phyloP scores from a whole-genome alignment of 2,888 invertebrate species.

The Drosophila falleni region DNA sequence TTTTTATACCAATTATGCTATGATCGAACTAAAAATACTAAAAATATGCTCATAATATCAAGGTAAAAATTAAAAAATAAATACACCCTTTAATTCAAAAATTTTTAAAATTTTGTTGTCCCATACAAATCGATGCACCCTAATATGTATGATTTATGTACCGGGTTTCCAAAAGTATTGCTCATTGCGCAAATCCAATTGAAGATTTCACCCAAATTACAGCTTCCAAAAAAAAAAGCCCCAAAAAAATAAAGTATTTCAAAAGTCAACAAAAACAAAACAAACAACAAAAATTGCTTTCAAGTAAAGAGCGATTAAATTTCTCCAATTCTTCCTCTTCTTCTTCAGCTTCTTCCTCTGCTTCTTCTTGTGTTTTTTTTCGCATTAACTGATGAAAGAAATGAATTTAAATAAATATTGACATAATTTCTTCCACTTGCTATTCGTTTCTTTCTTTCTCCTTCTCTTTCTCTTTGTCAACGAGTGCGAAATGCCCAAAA shows the following conservation, averaged over 20 bases:
- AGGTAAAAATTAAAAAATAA: too few relatives aligned
- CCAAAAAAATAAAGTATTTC: conserved; percentile 57
- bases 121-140: too few relatives aligned
- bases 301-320: conserved; percentile 70
- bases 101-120: too few relatives aligned
- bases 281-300: conserved; percentile 45
- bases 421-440: conserved; percentile 72
- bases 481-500: conserved; percentile 22
- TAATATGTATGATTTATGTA: background rate
- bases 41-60: too few relatives aligned
- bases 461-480: conserved; percentile 17
- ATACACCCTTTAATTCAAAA: too few relatives aligned
- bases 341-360: background rate
- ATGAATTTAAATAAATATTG: conserved; percentile 79
- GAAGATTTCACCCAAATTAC: conserved; percentile 42
- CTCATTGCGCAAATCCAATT: conserved; percentile 23
- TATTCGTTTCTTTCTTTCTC: conserved; percentile 22
- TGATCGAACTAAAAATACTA: too few relatives aligned
- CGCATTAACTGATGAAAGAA: conserved; percentile 65
- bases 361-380: conserved; percentile 47
- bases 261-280: conserved; percentile 58
- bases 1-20: too few relatives aligned
- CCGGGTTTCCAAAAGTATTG: background rate
- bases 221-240: conserved; percentile 5
- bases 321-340: conserved; percentile 52